Evolutionary conservation across 2,888 invertebrate species (phyloP), one percentile per base, ranked within the genome.

Genomic region (Octonoba sinensis): DNA sequence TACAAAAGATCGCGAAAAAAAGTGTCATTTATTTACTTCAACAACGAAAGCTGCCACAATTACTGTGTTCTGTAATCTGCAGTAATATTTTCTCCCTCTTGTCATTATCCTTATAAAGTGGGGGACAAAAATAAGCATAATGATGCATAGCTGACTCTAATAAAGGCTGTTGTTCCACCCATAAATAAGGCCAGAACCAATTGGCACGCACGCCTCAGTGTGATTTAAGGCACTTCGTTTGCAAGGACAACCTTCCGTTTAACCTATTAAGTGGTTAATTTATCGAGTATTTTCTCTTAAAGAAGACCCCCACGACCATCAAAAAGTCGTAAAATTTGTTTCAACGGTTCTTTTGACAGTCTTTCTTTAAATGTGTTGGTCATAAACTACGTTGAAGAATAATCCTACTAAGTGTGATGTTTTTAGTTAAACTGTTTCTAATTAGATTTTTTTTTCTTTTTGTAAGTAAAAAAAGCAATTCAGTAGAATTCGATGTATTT

Each of bases 71-170:
- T 71, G 51, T 20, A 71, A 71, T 27, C 59, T 24, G 49, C 49
- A 20, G 70, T 51, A 47, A 60, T 71, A 51, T 71, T 71, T 71
- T 60, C 49, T 57, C 13, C 27, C 22, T 11, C 44, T 24, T 44
- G 71, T 71, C 62, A 71, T 71, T 71, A 71, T 71, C 46, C 56
- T 59, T 62, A 60, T 49, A 51, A 71, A 71, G 71, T 49, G 46
- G 49, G n/a, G 27, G 18, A 24, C 36, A 36, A 71, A 60, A 71
- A 71, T 71, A 51, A 62, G 60, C 11, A 47, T 71, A 60, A 71
- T 71, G 71, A 71, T 62, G 36, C 71, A 71, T 71, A 51, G 51
- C 24, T 27, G 27, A 15, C n/a, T 46, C 70, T 46, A 70, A 59
- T 70, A 57, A 59, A 44, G 44, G 51, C 36, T 20, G 56, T 69